Evolutionary conservation across 2,888 invertebrate species (phyloP).

Genomic region (Ephialtes manifestator): DNA sequence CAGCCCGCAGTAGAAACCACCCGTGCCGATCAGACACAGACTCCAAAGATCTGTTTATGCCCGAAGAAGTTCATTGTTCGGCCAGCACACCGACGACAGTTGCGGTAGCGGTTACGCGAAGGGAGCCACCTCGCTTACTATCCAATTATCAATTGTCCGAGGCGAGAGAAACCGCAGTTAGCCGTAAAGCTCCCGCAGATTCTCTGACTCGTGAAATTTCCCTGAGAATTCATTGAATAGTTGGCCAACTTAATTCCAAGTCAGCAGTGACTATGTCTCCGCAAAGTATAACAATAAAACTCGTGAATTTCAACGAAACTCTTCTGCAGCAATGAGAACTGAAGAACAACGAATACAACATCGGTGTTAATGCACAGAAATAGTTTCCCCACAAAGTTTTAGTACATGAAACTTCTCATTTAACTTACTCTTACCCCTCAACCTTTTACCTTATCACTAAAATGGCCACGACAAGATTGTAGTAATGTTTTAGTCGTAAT

Average conservation of each 20-base stretch:
- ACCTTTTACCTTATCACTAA: not conserved
- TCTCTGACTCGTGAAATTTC: conserved; percentile 55
- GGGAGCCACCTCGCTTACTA: conserved; percentile 32
- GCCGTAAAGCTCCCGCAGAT: conserved; percentile 49
- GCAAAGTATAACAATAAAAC: conserved; percentile 45
- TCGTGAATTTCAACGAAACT: not conserved
- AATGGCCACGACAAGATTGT: not conserved
- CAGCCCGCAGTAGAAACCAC: not conserved
- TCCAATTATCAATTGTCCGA: conserved; percentile 64
- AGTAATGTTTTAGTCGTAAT: not conserved
- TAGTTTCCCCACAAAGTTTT: conserved; percentile 15
- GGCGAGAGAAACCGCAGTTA: conserved; percentile 50
- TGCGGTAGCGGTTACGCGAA: conserved; percentile 30
- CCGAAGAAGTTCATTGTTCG: conserved; percentile 44
- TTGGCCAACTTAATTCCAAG: conserved; percentile 57
- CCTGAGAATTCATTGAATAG: conserved; percentile 56
- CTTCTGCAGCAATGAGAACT: not conserved
- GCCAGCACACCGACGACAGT: conserved; percentile 33
- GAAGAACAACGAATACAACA: conserved; percentile 8
- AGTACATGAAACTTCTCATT: conserved; percentile 7
- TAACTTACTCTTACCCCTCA: not conserved
- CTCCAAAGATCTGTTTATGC: conserved; percentile 28
- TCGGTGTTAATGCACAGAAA: conserved; percentile 6
- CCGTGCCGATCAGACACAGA: conserved; percentile 3
- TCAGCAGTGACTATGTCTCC: conserved; percentile 31